Evolutionary conservation across 2,888 invertebrate genomes (phyloP).

Genomic region (Scaptomyza tumidula): DNA sequence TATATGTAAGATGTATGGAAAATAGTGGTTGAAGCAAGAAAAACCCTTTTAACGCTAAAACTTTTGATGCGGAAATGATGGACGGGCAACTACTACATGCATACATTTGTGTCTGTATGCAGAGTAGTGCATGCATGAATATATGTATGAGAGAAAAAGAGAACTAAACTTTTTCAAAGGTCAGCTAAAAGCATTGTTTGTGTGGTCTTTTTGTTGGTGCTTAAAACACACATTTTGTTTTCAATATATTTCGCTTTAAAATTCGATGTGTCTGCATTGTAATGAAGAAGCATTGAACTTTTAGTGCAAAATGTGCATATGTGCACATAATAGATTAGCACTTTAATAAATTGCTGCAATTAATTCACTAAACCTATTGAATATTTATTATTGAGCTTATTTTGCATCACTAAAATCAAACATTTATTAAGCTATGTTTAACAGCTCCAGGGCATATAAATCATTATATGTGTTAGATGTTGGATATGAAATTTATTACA

Average conservation of each 20-base stretch:
- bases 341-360: neutral
- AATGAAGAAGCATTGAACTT: neutral
- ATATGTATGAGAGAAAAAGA: neutral
- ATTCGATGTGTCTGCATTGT: neutral
- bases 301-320: neutral
- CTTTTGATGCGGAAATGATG: conserved; percentile 22
- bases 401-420: neutral
- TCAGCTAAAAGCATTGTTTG: neutral
- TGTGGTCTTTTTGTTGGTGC: neutral
- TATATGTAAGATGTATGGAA: neutral
- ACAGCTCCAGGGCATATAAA: neutral
- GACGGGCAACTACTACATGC: conserved; percentile 1
- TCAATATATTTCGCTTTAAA: neutral
- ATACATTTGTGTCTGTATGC: neutral
- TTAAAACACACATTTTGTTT: neutral
- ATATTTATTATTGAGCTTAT: neutral
- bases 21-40: conserved; percentile 12
- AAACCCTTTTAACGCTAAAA: conserved; percentile 12
- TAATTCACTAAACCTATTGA: neutral
- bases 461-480: too few relatives aligned
- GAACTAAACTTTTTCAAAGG: neutral
- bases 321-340: neutral
- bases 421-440: neutral
- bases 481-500: neutral
- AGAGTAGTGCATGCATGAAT: neutral